Evolutionary conservation across 2,888 invertebrate species (phyloP).

Genomic region (Ditylenchus weischeri): DNA sequence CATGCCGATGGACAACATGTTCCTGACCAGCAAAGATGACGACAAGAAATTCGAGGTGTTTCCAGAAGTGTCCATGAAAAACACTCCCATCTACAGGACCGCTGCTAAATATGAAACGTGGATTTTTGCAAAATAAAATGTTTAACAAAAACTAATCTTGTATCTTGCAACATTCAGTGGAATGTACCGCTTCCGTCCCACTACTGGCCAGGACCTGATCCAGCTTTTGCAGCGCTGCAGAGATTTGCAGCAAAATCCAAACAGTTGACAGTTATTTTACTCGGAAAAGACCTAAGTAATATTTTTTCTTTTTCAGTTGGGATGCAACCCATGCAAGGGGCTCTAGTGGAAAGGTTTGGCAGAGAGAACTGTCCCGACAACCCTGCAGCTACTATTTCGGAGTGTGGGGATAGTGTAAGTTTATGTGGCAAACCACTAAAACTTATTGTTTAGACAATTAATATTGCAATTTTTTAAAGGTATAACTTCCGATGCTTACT

Average conservation of each 20-base stretch:
- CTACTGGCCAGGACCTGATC: conserved; percentile 47
- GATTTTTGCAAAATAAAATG: not conserved
- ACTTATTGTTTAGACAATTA: no score
- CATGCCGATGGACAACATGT: conserved; percentile 57
- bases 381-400: conserved; percentile 44
- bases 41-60: conserved; percentile 57
- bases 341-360: conserved; percentile 45
- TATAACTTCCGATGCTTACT: no score
- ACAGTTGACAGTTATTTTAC: conserved; percentile 26
- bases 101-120: conserved; percentile 51
- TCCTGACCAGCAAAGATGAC: conserved; percentile 49
- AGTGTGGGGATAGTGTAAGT: conserved; percentile 39
- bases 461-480: no score
- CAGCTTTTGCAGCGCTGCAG: conserved; percentile 53
- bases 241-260: conserved; percentile 42
- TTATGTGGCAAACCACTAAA: not conserved
- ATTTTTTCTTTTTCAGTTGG: conserved; percentile 37
- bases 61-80: conserved; percentile 55
- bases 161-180: conserved; percentile 22
- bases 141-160: no score
- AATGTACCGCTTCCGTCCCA: conserved; percentile 47
- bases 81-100: conserved; percentile 49
- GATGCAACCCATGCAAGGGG: conserved; percentile 48
- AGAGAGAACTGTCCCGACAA: conserved; percentile 54
- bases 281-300: conserved; percentile 13